Evolutionary conservation across 2,888 invertebrate species (phyloP), one percentile per base, ranked within the genome.

Genomic region (Rhaphigaster nebulosa): DNA sequence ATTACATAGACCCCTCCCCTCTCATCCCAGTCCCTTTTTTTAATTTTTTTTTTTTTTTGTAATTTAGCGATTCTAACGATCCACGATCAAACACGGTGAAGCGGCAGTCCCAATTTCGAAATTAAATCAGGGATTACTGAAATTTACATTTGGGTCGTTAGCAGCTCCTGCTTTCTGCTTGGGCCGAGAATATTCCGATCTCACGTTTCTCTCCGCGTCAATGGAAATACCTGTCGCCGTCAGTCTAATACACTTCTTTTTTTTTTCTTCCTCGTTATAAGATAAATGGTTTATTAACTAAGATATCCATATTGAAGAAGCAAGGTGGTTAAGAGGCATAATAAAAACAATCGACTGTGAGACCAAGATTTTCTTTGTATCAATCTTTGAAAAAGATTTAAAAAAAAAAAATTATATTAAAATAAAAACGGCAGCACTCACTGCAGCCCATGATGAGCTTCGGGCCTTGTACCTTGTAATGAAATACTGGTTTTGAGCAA

Each of bases 101-200:
- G 50, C 45, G 84, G 41, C n/a, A 84, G 84, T 50, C 45, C 76
- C 89, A 89, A 89, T 89, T 89, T 70, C 89, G 65, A 89, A 89
- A 89, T 89, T 89, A 89, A 89, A 89, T 89, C 89, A 89, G 50
- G 76, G 76, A 89, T 89, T 89, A 89, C 70, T 65, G 76, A 76
- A 89, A 89, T 89, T 89, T 89, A 70, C 89, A 89, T 89, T 89
- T 76, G 89, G 89, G 60, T 89, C 70, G 89, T 89, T 89, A 89
- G 88, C 56, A 88, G 76, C 23, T 89, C 26, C 38, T 65, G 54
- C 60, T 56, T 88, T 88, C 88, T 65, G 56, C 65, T 23, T 10
- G 13, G 54, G 13, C 6, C 52, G 52, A 29, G 54, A 45, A 87
- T 29, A 87, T 29, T 54, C 29, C 50, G 20, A 52, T 65, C 70